Conservation (phyloP, 2,797 vertebrate species). For the Lepilemur septentrionalis region DNA sequence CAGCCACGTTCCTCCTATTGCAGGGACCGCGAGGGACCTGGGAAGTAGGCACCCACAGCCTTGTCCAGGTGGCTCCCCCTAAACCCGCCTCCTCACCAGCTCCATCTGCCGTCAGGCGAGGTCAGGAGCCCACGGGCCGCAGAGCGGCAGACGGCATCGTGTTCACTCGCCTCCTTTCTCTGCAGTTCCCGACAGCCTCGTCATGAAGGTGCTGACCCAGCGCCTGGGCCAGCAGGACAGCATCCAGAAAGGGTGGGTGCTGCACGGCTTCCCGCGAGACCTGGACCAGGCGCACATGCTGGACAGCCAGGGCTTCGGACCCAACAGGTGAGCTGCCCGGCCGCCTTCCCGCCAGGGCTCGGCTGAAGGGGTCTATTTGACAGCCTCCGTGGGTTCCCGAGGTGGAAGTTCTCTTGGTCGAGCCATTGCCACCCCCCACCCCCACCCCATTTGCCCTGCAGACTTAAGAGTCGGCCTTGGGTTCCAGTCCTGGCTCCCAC, state of each 20-base stretch:
- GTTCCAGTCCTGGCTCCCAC: background rate
- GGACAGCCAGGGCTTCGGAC: conserved; percentile 78
- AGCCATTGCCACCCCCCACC: rapidly evolving
- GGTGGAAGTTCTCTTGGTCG: rapidly evolving
- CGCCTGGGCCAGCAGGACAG: conserved; percentile 89
- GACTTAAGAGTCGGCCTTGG: background rate
- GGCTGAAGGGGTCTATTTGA: rapidly evolving
- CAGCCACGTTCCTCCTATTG: rapidly evolving
- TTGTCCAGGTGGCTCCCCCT: background rate
- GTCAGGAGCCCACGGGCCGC: rapidly evolving
- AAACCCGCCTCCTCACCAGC: background rate
- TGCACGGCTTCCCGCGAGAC: conserved; percentile 90
- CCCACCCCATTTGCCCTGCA: rapidly evolving
- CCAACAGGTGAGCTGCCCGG: conserved; percentile 89
- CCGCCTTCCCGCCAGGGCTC: background rate
- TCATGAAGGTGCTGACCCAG: conserved; percentile 85
- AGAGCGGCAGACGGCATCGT: rapidly evolving
- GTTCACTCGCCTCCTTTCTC: background rate
- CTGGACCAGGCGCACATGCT: conserved; percentile 87
- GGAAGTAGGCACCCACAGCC: background rate
- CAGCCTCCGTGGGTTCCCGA: rapidly evolving
- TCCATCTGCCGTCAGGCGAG: background rate
- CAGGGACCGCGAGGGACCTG: background rate
- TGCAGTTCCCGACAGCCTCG: conserved; percentile 90
- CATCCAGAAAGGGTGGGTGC: conserved; percentile 89